Evolutionary conservation across 2,888 invertebrate species (phyloP).

Genomic region (Orchesella flavescens): DNA sequence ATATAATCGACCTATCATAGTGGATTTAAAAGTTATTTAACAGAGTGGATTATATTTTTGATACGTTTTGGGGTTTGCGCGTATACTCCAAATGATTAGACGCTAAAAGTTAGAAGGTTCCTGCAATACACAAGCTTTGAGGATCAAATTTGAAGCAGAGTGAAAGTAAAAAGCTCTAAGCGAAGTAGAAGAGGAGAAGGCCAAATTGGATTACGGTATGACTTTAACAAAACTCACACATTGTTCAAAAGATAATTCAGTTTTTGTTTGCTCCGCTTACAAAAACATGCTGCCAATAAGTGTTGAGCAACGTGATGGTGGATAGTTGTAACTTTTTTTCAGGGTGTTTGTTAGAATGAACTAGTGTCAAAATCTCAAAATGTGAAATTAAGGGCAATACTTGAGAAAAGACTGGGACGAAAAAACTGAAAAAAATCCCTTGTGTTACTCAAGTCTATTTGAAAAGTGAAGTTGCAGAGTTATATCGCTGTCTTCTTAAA

Average conservation of each 20-base stretch:
- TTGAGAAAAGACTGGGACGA: background rate
- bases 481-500: too few species aligned
- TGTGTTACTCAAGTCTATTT: background rate
- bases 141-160: background rate
- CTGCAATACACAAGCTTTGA: background rate
- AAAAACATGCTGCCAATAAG: slow-evolving; percentile 23
- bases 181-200: background rate
- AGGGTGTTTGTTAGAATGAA: background rate
- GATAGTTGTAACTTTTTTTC: slow-evolving; percentile 12
- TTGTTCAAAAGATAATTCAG: background rate
- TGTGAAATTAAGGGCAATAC: background rate
- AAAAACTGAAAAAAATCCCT: background rate
- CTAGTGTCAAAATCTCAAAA: background rate
- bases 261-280: slow-evolving; percentile 26
- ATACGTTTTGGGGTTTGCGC: background rate
- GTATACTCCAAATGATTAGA: background rate
- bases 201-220: background rate
- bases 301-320: slow-evolving; percentile 50
- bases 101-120: background rate
- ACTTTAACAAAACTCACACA: background rate
- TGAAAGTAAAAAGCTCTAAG: background rate
- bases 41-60: background rate
- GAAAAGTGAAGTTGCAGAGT: background rate
- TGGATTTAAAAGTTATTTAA: background rate
- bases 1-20: background rate